phyloP scores from a whole-genome alignment of 2,113 vertebrate genomes.

The Canis aureus region DNA sequence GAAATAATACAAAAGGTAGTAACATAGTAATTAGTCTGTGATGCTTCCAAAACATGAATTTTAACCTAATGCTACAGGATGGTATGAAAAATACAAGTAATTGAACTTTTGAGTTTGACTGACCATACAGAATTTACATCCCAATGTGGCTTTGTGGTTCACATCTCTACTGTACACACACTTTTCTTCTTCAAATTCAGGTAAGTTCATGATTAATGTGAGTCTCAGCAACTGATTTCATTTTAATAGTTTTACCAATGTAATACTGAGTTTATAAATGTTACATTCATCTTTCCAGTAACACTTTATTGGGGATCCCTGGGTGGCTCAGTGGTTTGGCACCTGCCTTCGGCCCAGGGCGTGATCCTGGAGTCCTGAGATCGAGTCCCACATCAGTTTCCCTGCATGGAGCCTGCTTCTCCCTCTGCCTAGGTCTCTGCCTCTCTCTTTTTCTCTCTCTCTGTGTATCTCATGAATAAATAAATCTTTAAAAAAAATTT shows the following conservation, averaged over 20 bases:
- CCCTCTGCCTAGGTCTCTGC: too few relatives aligned
- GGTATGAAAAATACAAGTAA: not conserved
- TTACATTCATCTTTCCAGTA: conserved; percentile 5
- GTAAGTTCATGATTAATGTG: not conserved
- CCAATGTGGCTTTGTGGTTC: not conserved
- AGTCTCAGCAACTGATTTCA: conserved; percentile 24
- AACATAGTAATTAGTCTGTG: not conserved
- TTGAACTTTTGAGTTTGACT: not conserved
- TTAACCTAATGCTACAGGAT: not conserved
- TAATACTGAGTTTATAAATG: not conserved
- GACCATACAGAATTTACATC: not conserved
- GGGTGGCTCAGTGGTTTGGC: too few relatives aligned
- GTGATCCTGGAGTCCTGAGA: too few relatives aligned
- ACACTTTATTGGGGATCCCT: not conserved
- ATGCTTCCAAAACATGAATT: conserved; percentile 39
- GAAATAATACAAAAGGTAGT: conserved; percentile 26
- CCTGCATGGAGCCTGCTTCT: too few relatives aligned
- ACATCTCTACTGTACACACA: conserved; percentile 17
- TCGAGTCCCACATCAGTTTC: too few relatives aligned
- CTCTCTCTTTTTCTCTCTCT: too few relatives aligned
- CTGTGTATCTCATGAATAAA: too few relatives aligned
- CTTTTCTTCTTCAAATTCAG: conserved; percentile 22
- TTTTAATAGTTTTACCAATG: conserved; percentile 39
- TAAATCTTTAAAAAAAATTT: too few relatives aligned
- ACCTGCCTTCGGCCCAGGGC: too few relatives aligned